Conservation (phyloP, 2,888 invertebrate genomes). For the Gastracanthus pulcherrimus region DNA sequence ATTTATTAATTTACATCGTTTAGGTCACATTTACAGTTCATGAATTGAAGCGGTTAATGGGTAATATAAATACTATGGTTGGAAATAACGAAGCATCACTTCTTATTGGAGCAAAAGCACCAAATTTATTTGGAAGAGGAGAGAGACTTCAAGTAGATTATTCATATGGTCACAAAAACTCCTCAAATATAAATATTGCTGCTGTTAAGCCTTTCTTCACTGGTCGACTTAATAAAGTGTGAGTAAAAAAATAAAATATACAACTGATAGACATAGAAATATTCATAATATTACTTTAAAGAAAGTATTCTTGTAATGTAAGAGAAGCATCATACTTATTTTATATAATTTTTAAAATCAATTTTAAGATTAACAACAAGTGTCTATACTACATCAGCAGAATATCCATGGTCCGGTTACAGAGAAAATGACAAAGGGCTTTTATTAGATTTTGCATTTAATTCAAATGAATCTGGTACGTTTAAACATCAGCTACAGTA, state of each 20-base stretch:
- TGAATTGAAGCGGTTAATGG: slow-evolving; percentile 90
- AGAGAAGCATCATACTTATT: neutral
- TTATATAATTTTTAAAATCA: neutral
- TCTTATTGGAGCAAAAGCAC: slow-evolving; percentile 85
- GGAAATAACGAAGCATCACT: slow-evolving; percentile 95
- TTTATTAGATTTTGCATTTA: slow-evolving; percentile 87
- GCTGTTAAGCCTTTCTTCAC: slow-evolving; percentile 92
- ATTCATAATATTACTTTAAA: too few relatives aligned
- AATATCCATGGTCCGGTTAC: slow-evolving; percentile 91
- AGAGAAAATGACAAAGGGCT: slow-evolving; percentile 88
- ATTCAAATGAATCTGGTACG: slow-evolving; percentile 78
- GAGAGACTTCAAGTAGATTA: slow-evolving; percentile 91
- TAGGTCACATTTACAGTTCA: slow-evolving; percentile 92
- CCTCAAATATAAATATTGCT: slow-evolving; percentile 88
- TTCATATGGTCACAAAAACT: slow-evolving; percentile 89
- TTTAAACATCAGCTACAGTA: slow-evolving; percentile 91
- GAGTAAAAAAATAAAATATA: slow-evolving; percentile 71
- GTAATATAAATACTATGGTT: slow-evolving; percentile 91
- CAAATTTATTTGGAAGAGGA: slow-evolving; percentile 93
- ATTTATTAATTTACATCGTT: slow-evolving; percentile 8
- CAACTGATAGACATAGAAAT: slow-evolving; percentile 4
- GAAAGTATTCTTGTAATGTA: too few relatives aligned
- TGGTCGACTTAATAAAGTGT: slow-evolving; percentile 83
- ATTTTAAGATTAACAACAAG: slow-evolving; percentile 83
- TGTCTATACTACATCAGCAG: slow-evolving; percentile 87